Evolutionary conservation across 2,113 vertebrate species (phyloP).

Genomic region (Mus spicilegus): DNA sequence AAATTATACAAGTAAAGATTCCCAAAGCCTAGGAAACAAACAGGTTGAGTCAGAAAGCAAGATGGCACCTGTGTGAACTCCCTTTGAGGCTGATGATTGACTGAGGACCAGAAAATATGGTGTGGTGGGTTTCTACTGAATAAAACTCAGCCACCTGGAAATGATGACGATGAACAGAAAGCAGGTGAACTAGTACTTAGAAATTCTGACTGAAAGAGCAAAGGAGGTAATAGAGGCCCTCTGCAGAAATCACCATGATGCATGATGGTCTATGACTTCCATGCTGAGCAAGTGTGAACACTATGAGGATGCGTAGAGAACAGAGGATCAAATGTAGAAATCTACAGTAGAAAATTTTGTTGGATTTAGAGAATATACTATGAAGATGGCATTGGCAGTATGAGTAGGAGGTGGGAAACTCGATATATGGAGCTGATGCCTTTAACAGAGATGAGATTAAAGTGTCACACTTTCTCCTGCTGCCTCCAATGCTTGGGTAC

Average conservation of each 20-base stretch:
- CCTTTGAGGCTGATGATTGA: neutral
- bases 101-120: neutral
- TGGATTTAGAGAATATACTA: neutral
- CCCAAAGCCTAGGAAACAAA: neutral
- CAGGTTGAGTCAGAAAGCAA: neutral
- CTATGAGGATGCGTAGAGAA: neutral
- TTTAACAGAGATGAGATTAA: neutral
- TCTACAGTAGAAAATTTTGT: neutral
- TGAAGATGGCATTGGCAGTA: neutral
- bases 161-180: neutral
- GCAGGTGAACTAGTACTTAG: neutral
- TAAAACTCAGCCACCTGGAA: neutral
- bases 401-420: neutral
- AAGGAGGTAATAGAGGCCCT: neutral
- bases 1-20: neutral
- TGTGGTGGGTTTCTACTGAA: neutral
- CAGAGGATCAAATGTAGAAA: neutral
- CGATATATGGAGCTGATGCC: neutral
- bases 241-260: neutral
- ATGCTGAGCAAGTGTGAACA: neutral
- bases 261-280: neutral
- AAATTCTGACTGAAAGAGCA: neutral
- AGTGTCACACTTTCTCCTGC: neutral
- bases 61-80: neutral
- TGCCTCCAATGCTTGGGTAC: neutral